These are phyloP conservation scores for Axis porcinus DNA, from an alignment of 2,113 vertebrate genomes.

Conservation along the genomic window DNA sequence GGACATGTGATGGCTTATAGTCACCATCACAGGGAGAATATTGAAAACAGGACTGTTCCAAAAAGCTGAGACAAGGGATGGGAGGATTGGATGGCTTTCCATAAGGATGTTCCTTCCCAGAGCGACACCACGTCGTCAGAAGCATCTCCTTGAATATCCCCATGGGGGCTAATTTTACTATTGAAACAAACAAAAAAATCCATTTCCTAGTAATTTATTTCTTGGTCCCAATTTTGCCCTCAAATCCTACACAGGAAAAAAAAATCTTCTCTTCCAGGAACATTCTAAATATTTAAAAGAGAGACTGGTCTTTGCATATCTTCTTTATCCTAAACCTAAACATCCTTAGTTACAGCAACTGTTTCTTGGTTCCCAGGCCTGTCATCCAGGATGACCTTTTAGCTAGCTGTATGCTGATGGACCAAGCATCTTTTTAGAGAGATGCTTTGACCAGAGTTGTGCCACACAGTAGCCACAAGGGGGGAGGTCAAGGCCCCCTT, in stretches of 20 bases:
- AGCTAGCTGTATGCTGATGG: too few species aligned
- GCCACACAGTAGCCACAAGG: not conserved
- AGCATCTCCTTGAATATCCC: not conserved
- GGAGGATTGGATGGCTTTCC: not conserved
- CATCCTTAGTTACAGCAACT: not conserved
- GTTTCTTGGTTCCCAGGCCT: not conserved
- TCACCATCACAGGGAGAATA: not conserved
- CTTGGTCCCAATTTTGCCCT: not conserved
- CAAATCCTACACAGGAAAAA: not conserved
- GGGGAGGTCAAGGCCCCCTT: not conserved
- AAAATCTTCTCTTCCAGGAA: not conserved
- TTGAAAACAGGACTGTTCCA: not conserved
- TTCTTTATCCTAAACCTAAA: constrained; percentile 21
- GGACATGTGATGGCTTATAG: not conserved
- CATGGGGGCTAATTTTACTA: not conserved
- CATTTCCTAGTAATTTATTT: not conserved
- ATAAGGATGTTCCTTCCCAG: not conserved
- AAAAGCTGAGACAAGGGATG: not conserved
- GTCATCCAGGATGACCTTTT: not conserved
- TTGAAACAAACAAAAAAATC: not conserved
- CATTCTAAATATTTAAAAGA: not conserved
- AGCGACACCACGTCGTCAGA: accelerated
- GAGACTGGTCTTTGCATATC: not conserved
- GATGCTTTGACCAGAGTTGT: not conserved
- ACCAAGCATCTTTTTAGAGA: not conserved